Conservation (phyloP, 1,140 invertebrate genomes). For the Atta texana region DNA sequence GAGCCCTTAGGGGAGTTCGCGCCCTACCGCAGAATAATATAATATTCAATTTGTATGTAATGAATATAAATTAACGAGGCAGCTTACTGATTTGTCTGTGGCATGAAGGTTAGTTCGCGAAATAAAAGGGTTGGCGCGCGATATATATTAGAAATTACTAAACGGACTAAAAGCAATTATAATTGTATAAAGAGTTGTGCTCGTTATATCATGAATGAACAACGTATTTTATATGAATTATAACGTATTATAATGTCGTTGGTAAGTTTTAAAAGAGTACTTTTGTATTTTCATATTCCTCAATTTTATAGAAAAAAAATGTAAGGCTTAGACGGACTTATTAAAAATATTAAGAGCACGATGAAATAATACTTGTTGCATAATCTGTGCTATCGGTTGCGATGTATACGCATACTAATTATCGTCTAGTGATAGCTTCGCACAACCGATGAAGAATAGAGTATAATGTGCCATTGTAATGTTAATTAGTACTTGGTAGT, state of each 20-base stretch:
- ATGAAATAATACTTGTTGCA: slow-evolving; percentile 44
- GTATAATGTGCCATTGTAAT: slow-evolving; percentile 62
- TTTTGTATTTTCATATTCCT: background rate
- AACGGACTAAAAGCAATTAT: slow-evolving; percentile 17
- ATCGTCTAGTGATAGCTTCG: slow-evolving; percentile 35
- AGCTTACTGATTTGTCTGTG: slow-evolving; percentile 54
- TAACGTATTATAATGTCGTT: too few species aligned
- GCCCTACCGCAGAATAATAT: slow-evolving; percentile 58
- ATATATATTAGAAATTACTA: background rate
- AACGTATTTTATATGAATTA: background rate
- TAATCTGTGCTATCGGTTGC: slow-evolving; percentile 40
- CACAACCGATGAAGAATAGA: slow-evolving; percentile 36
- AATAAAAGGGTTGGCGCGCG: slow-evolving; percentile 26
- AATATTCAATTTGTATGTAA: slow-evolving; percentile 74
- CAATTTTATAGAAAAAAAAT: background rate
- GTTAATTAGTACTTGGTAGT: slow-evolving; percentile 65
- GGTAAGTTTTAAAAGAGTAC: too few species aligned
- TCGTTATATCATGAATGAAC: background rate
- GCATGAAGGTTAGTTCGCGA: slow-evolving; percentile 4
- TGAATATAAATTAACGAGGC: slow-evolving; percentile 73
- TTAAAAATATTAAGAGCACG: background rate
- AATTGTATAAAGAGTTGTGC: background rate
- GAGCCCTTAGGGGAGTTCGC: slow-evolving; percentile 62
- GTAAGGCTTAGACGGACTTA: background rate
- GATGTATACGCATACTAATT: slow-evolving; percentile 12